phyloP scores from a whole-genome alignment of 2,888 invertebrate species.

The Chrysolina haemoptera region DNA sequence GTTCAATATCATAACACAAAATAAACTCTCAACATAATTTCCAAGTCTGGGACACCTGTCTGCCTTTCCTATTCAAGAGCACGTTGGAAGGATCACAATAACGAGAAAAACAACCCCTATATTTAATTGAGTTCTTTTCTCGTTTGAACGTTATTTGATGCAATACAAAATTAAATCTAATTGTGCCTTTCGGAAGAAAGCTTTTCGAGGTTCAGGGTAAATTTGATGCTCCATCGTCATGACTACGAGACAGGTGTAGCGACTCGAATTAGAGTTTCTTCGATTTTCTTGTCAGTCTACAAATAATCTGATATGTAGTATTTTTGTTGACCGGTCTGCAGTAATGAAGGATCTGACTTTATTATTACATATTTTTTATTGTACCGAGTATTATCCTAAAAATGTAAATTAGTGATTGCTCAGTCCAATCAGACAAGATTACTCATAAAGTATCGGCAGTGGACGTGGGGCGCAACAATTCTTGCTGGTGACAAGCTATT shows the following conservation, averaged over 20 bases:
- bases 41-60: neutral
- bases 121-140: constrained; percentile 24
- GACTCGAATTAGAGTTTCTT: neutral
- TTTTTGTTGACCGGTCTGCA: too few relatives aligned
- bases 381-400: too few relatives aligned
- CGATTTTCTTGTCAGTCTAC: too few relatives aligned
- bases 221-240: neutral
- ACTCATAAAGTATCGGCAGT: too few relatives aligned
- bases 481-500: too few relatives aligned
- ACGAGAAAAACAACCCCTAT: neutral
- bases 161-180: constrained; percentile 34
- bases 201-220: constrained; percentile 33
- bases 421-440: too few relatives aligned
- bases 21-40: neutral
- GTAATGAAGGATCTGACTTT: too few relatives aligned
- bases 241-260: constrained; percentile 3
- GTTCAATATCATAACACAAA: neutral
- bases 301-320: too few relatives aligned
- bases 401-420: too few relatives aligned
- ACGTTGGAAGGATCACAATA: neutral
- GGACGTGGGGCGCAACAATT: too few relatives aligned
- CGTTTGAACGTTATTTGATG: constrained; percentile 35
- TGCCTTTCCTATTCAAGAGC: neutral
- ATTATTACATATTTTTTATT: too few relatives aligned
- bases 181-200: constrained; percentile 28